Conservation (phyloP, 2,797 vertebrate species). For the Sebastes kiyomatsui region DNA sequence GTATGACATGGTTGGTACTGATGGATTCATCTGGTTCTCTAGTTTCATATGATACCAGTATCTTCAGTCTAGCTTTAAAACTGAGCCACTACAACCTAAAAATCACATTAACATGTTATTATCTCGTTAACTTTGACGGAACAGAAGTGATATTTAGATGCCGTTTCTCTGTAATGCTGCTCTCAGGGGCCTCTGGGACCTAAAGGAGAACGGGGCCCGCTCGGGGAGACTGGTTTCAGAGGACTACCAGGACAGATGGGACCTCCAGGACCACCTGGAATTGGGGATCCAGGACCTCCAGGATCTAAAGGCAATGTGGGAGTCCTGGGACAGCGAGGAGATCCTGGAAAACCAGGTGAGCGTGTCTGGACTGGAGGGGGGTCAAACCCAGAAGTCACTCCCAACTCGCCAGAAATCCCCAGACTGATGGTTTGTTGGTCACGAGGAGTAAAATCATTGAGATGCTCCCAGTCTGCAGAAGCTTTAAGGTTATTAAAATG, state of each 20-base stretch:
- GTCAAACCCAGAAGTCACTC: too few species aligned
- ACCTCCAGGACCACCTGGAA: slow-evolving; percentile 60
- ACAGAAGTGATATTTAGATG: background rate
- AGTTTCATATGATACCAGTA: too few species aligned
- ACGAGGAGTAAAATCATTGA: background rate
- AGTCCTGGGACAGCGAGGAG: slow-evolving; percentile 55
- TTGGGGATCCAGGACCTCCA: slow-evolving; percentile 59
- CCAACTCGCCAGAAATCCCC: background rate
- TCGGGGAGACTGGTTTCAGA: slow-evolving; percentile 48
- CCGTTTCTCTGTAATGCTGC: background rate
- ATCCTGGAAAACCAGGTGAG: slow-evolving; percentile 67
- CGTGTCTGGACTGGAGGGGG: too few species aligned
- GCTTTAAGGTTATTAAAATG: too few species aligned
- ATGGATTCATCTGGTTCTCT: too few species aligned
- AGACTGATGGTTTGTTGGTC: background rate
- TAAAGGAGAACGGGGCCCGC: slow-evolving; percentile 63
- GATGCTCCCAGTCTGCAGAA: background rate
- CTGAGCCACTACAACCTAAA: too few species aligned
- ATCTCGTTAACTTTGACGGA: too few species aligned
- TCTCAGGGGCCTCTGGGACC: slow-evolving; percentile 60
- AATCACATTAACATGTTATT: too few species aligned
- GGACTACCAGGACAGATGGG: slow-evolving; percentile 71
- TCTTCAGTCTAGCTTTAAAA: too few species aligned
- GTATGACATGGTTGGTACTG: too few species aligned
- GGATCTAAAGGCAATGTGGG: slow-evolving; percentile 69